Base-by-base conservation (phyloP, 2,888 invertebrate species). In the Cepaea hortensis region DNA sequence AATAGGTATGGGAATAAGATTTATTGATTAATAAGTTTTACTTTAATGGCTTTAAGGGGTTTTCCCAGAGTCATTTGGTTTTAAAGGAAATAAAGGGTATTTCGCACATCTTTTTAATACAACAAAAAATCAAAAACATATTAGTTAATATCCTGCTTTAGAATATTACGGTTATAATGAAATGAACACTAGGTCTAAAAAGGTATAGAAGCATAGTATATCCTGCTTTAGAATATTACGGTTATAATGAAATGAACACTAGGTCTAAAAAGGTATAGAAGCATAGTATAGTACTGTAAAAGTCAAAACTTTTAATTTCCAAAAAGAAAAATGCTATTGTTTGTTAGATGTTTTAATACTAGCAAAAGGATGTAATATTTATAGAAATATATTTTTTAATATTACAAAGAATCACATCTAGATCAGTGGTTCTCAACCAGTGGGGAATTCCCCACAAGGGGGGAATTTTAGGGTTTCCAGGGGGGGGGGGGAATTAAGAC, bases 11-110 rank as follows among this genome's bases (percentile, higher is more conserved):
- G 77, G 77, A 79, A 23, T 79, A 79, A 79, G 77, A 23, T 79
- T 79, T 79, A 79, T 79, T 61, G 77, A 79, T 79, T 61, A 46
- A 61, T 23, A 55, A 55, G 55, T n/a, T 77, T 75, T 75, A 48
- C 46, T 48, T 48, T 75, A 48, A 75, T 48, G 46, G 75, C 48
- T 18, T 18, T 15, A 48, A 46, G 9, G 3, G 3, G 15, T 15
- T 15, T 75, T 75, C 48, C 75, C 75, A 48, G 46, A 46, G 6
- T n/a, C 77, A n/a, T 61, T 79, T 79, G 61, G 61, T 23, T 79
- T 79, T 79, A 79, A 61, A 79, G 77, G 77, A 79, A 79, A 79
- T 79, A 79, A 79, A 79, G 77, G 77, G 9, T 79, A 79, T 79
- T 79, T 79, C 23, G 61, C 77, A 23, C 61, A 79, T 79, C 13